Percentiles rank a stretch among this genome's conserved stretches.
phyloP scores from a whole-genome alignment of 2,797 vertebrate genomes.

The Sebastes diploproa region DNA sequence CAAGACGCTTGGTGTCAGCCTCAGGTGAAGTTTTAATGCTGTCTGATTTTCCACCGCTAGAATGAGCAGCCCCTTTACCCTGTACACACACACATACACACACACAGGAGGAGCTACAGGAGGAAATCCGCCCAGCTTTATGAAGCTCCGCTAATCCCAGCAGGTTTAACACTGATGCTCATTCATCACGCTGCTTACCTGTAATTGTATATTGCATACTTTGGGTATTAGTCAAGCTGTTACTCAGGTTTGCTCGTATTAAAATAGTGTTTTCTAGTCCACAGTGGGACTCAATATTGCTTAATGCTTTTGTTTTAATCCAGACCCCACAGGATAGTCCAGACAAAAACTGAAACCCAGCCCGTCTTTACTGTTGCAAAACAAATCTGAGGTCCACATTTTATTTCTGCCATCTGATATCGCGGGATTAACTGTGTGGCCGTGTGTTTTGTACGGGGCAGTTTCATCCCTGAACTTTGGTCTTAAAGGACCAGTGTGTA shows the following conservation, averaged over 20 bases:
- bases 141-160: slow-evolving; percentile 81
- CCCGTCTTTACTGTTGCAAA: neutral
- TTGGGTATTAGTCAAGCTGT: slow-evolving; percentile 75
- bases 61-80: slow-evolving; percentile 76
- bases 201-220: slow-evolving; percentile 84
- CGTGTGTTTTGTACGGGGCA: neutral
- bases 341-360: slow-evolving; percentile 16
- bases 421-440: neutral
- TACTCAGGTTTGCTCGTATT: slow-evolving; percentile 73
- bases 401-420: neutral
- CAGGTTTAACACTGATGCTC: slow-evolving; percentile 79
- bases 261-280: slow-evolving; percentile 64
- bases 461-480: neutral
- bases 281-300: slow-evolving; percentile 8
- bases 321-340: slow-evolving; percentile 25
- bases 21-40: slow-evolving; percentile 82
- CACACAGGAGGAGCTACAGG: slow-evolving; percentile 10
- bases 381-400: neutral
- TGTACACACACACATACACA: slow-evolving; percentile 16
- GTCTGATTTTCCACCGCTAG: slow-evolving; percentile 78
- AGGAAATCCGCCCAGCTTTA: slow-evolving; percentile 79
- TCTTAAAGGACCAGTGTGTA: neutral
- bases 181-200: slow-evolving; percentile 78
- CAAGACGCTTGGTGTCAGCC: slow-evolving; percentile 78
- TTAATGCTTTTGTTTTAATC: slow-evolving; percentile 42